Evolutionary conservation across 2,797 vertebrate species (phyloP), one percentile per base, ranked within the genome.

Genomic region (Xerus rutilus): DNA sequence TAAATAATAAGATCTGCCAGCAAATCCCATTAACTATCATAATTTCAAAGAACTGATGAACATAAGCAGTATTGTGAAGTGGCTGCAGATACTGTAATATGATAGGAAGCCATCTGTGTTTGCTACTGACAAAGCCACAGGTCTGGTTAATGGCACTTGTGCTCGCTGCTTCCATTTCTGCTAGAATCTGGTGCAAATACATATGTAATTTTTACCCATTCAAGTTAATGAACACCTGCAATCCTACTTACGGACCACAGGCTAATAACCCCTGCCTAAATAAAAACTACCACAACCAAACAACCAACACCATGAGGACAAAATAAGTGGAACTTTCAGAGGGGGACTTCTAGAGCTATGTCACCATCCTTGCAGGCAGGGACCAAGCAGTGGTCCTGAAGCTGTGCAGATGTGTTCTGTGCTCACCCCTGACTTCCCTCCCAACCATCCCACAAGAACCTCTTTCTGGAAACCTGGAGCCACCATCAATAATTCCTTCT

Each of bases 21-120:
- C 14, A 72, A 74, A 78, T 89, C 76, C 64, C 45, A 64, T 45
- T 45, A 47, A 65, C 45, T 15, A 72, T 57, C 52, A 64, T 82
- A 25, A 90, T 91, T 96, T 96, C 87, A 85, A 96, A 94, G 90
- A 39, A 67, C 35, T 25, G 28, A 49, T 7, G 35, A 79, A 43
- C n/a, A 65, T 43, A 76, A 83, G 69, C 64, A 64, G 62, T 45
- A 54, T 73, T 92, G 30, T 73, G 72, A 91, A 78, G 43, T 59
- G 49, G 69, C 84, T n/a, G 43, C 54, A 32, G 32, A 35, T 57
- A 72, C 54, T 64, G 64, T 81, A 79, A 89, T 25, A 11, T 87
- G 91, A 93, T 18, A 95, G 69, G 86, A 92, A 86, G 93, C 69
- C 64, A 84, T 62, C 82, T 93, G 72, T 39, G 39, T 79, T 91